Evolutionary conservation across 2,113 vertebrate species (phyloP).

Genomic region (Plecturocebus donacophilus): DNA sequence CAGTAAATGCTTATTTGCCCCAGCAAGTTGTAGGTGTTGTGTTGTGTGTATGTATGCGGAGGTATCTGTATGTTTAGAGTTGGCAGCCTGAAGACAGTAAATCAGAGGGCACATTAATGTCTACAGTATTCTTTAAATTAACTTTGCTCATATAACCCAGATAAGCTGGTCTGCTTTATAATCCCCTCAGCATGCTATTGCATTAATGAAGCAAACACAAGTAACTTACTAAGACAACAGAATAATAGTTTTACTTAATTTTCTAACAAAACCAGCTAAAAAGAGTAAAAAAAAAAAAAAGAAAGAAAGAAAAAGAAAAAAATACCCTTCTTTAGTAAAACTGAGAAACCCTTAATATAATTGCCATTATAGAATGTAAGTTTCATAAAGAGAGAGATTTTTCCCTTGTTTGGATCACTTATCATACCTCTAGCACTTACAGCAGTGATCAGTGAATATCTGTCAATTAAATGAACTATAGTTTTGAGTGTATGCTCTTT

Average conservation of each 20-base stretch:
- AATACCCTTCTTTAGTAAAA: neutral
- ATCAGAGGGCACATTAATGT: neutral
- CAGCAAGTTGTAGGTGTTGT: neutral
- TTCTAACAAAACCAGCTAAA: neutral
- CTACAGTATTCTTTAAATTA: accelerated
- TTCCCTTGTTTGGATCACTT: neutral
- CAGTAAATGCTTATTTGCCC: neutral
- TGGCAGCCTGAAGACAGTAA: no score
- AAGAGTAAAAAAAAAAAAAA: neutral
- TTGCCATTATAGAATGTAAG: neutral
- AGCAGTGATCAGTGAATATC: neutral
- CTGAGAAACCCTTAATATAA: neutral
- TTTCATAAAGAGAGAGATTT: neutral
- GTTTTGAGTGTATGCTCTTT: neutral
- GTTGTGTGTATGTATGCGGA: neutral
- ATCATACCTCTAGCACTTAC: neutral
- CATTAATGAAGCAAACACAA: neutral
- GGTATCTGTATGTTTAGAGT: neutral
- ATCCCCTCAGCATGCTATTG: neutral
- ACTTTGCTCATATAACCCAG: neutral
- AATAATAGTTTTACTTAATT: neutral
- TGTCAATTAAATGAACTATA: neutral
- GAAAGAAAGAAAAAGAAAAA: accelerated
- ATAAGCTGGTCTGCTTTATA: neutral
- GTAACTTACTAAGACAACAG: neutral